These are phyloP conservation scores for Trachelus stipa DNA, from an alignment of 2,888 invertebrate genomes.

Conservation along the genomic window DNA sequence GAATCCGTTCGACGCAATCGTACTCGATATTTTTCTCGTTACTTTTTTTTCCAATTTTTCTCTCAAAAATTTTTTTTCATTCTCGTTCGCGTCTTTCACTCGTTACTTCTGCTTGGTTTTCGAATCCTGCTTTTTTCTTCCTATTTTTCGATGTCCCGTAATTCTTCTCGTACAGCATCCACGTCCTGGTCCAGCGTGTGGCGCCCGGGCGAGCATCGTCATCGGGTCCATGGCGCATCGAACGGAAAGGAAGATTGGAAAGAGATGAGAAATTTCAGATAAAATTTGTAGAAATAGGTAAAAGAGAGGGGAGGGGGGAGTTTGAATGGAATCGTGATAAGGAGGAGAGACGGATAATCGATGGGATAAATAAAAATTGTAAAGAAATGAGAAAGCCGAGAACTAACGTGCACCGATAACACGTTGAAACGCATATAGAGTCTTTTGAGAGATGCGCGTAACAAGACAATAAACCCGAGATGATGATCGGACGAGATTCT, in stretches of 20 bases:
- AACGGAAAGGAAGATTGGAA: neutral
- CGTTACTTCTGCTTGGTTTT: neutral
- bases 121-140: too few species aligned
- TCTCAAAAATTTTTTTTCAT: neutral
- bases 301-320: neutral
- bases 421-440: constrained; percentile 30
- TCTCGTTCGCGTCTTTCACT: neutral
- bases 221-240: neutral
- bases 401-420: constrained; percentile 23
- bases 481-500: constrained; percentile 41
- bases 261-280: neutral
- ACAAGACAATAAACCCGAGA: constrained; percentile 32
- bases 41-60: neutral
- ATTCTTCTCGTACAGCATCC: neutral
- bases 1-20: neutral
- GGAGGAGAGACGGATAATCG: constrained; percentile 2
- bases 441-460: neutral
- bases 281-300: neutral
- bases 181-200: neutral
- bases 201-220: neutral
- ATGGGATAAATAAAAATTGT: constrained; percentile 12
- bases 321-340: neutral
- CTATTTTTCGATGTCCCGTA: neutral
- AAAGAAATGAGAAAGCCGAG: constrained; percentile 22
- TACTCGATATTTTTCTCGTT: neutral